phyloP scores from a whole-genome alignment of 2,888 invertebrate genomes.

The Dioctria rufipes region DNA sequence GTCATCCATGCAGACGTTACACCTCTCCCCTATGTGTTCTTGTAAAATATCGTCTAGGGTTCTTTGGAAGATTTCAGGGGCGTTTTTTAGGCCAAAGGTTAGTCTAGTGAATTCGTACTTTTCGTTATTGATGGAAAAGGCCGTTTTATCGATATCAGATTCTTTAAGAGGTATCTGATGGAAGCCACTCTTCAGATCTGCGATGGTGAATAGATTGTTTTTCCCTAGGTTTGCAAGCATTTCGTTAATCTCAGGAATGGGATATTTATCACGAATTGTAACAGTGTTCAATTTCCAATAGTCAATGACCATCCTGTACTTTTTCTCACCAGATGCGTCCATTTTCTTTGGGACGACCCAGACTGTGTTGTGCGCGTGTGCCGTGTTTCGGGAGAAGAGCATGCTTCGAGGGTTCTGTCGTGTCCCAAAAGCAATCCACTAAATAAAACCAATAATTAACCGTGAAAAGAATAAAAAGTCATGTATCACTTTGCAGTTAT shows the following conservation, averaged over 20 bases:
- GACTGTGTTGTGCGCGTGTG: no score
- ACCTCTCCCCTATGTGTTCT: slow-evolving; percentile 49
- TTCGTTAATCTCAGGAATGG: slow-evolving; percentile 53
- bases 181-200: slow-evolving; percentile 56
- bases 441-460: no score
- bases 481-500: no score
- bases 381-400: no score
- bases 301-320: slow-evolving; percentile 35
- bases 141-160: slow-evolving; percentile 50
- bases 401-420: no score
- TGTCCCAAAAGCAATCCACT: no score
- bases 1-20: slow-evolving; percentile 56
- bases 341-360: slow-evolving; percentile 49
- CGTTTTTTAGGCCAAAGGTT: slow-evolving; percentile 58
- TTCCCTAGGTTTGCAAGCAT: slow-evolving; percentile 18
- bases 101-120: slow-evolving; percentile 41
- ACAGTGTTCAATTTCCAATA: slow-evolving; percentile 27
- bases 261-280: slow-evolving; percentile 23
- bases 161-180: slow-evolving; percentile 44
- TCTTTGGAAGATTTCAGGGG: slow-evolving; percentile 55
- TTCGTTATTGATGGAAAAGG: slow-evolving; percentile 43
- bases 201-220: slow-evolving; percentile 38
- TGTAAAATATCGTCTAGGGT: slow-evolving; percentile 52
- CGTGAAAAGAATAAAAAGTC: no score
- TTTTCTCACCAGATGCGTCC: slow-evolving; percentile 48